These are phyloP conservation scores for Caerostris darwini DNA, from an alignment of 1,140 invertebrate genomes.

Conservation along the genomic window DNA sequence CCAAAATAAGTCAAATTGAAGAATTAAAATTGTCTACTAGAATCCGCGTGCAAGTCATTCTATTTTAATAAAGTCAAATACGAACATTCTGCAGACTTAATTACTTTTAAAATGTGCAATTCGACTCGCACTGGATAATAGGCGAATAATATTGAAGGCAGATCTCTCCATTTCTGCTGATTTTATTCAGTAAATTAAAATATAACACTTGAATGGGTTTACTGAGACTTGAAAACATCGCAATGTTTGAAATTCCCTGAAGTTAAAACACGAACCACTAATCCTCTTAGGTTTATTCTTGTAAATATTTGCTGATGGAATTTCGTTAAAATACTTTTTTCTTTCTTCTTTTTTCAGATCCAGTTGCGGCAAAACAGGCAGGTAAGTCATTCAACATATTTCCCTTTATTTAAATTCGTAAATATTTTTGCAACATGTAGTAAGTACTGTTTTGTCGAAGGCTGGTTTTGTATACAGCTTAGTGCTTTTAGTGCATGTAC, in stretches of 20 bases:
- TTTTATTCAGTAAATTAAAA: slow-evolving; percentile 15
- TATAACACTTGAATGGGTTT: background rate
- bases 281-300: slow-evolving; percentile 17
- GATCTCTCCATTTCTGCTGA: background rate
- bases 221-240: background rate
- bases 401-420: slow-evolving; percentile 1
- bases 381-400: slow-evolving; percentile 28
- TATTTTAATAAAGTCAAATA: background rate
- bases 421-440: background rate
- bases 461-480: no score
- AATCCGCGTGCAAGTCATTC: background rate
- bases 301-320: slow-evolving; percentile 39
- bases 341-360: slow-evolving; percentile 8
- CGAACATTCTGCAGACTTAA: background rate
- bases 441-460: no score
- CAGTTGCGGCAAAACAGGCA: slow-evolving; percentile 51
- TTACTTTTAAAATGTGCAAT: background rate
- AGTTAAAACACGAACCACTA: background rate
- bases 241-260: background rate
- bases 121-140: background rate
- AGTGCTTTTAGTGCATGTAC: no score
- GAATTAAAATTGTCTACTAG: background rate
- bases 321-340: background rate
- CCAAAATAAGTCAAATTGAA: background rate
- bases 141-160: background rate